These are phyloP conservation scores for Heliconius erato DNA, from an alignment of 2,888 invertebrate species.

Conservation along the genomic window DNA sequence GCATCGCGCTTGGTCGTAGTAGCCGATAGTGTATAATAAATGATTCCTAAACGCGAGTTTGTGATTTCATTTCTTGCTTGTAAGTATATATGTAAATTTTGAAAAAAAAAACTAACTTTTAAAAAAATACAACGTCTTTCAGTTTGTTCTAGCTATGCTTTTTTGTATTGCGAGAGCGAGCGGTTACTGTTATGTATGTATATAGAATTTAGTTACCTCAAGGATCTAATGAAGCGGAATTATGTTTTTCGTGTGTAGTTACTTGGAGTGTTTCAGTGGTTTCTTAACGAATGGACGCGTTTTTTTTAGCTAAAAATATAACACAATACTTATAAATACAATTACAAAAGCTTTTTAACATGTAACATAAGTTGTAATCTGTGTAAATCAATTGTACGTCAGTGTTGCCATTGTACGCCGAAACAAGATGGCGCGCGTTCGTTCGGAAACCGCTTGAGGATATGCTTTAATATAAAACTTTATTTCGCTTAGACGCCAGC, in stretches of 20 bases:
- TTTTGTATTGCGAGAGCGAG: conserved; percentile 63
- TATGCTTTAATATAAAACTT: conserved; percentile 68
- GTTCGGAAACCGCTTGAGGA: conserved; percentile 66
- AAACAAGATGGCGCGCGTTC: conserved; percentile 57
- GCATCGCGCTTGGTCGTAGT: conserved; percentile 56
- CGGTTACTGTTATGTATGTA: conserved; percentile 81
- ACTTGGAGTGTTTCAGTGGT: conserved; percentile 64
- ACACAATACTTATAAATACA: conserved; percentile 51
- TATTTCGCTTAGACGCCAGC: conserved; percentile 74
- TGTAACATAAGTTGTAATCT: conserved; percentile 47
- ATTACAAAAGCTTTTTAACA: conserved; percentile 40
- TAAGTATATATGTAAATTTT: conserved; percentile 84
- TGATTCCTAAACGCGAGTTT: conserved; percentile 58
- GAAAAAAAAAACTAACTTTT: conserved; percentile 59
- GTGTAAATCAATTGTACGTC: conserved; percentile 43
- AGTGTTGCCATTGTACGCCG: conserved; percentile 35
- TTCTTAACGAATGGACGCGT: conserved; percentile 63
- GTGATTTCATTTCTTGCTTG: conserved; percentile 75
- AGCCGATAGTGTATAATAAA: conserved; percentile 55
- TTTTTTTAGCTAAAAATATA: neutral
- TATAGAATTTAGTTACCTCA: conserved; percentile 82
- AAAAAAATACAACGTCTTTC: conserved; percentile 57
- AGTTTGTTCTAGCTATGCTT: conserved; percentile 72
- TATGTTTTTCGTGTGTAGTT: conserved; percentile 68
- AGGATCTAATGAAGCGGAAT: conserved; percentile 80